Percentiles rank a stretch among this genome's conserved stretches.
These are phyloP conservation scores for Lumbricus terrestris DNA, from an alignment of 2,888 invertebrate species.

Conservation along the genomic window DNA sequence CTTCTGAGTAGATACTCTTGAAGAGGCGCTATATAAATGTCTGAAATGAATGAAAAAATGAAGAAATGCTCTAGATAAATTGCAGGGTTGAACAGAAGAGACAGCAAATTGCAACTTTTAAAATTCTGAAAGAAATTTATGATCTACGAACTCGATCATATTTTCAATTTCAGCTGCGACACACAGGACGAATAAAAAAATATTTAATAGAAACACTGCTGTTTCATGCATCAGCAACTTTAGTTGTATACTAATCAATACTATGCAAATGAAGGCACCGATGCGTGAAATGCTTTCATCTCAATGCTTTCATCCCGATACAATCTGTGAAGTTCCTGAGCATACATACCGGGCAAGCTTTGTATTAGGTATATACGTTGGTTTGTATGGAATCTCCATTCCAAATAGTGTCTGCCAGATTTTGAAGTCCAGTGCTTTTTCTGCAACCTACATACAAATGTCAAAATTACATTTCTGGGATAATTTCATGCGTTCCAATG, in stretches of 20 bases:
- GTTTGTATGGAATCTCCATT: slow-evolving; percentile 33
- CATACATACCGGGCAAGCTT: slow-evolving; percentile 35
- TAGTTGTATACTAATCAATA: neutral
- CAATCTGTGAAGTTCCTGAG: neutral
- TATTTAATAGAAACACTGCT: no score
- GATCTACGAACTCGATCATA: no score
- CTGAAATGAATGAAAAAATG: no score
- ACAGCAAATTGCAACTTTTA: no score
- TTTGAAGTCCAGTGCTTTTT: slow-evolving; percentile 36
- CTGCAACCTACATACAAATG: slow-evolving; percentile 27
- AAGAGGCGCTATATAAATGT: no score
- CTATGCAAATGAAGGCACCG: neutral
- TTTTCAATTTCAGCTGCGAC: no score
- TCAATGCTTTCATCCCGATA: neutral
- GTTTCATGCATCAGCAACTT: no score
- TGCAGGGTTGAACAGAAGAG: no score
- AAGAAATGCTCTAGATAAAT: no score
- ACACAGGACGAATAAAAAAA: no score
- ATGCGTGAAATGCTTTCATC: neutral
- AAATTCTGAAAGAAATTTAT: no score
- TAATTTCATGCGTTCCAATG: neutral
- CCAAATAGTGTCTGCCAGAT: slow-evolving; percentile 37
- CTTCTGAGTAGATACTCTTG: no score
- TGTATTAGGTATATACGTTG: slow-evolving; percentile 36
- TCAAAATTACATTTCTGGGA: neutral